Evolutionary conservation across 2,888 invertebrate genomes (phyloP), one percentile per base, ranked within the genome.

Genomic region (Mellilla xanthometata): DNA sequence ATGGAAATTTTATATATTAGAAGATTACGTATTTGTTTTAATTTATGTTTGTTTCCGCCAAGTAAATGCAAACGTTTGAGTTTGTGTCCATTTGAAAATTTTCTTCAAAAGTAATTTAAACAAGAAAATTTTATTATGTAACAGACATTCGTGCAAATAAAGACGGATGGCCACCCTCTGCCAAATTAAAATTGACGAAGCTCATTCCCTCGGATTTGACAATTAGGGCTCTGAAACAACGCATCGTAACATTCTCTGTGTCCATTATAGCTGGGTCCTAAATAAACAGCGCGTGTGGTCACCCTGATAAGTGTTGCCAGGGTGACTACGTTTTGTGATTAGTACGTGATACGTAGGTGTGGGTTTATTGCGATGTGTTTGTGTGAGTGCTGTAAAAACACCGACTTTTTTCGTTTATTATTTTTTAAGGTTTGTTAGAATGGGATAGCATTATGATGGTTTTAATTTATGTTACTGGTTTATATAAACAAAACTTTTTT

Each of bases 221-320:
- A 81, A 81, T 83, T 77, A 72, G 65, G 68, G 62, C 60, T 55
- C 62, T 59, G 66, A 68, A 69, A 74, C 72, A 72, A 67, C 58
- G 57, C 56, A 60, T 56, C 65, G 69, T 68, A 75, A 75, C 79
- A 71, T 71, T 77, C 75, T 75, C 74, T 69, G 61, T 76, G 77
- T 77, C 84, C 78, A 81, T 84, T 82, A 81, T 72, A 80, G 81
- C 81, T 76, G 79, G 75, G 80, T 77, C 87, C 87, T 87, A 86
- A 84, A 69, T 65, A 85, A 85, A 86, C 82, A 82, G 35, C 58
- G 78, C 66, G 79, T 79, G 79, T 81, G 83, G 82, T 76, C 79
- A 75, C 73, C 68, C 72, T 64, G 84, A 86, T 86, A 86, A 85
- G 77, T 81, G 76, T 75, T 67, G 70, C 71, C 57, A 64, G 66